Evolutionary conservation across 2,888 invertebrate genomes (phyloP).

Genomic region (Lamellibrachia satsuma): DNA sequence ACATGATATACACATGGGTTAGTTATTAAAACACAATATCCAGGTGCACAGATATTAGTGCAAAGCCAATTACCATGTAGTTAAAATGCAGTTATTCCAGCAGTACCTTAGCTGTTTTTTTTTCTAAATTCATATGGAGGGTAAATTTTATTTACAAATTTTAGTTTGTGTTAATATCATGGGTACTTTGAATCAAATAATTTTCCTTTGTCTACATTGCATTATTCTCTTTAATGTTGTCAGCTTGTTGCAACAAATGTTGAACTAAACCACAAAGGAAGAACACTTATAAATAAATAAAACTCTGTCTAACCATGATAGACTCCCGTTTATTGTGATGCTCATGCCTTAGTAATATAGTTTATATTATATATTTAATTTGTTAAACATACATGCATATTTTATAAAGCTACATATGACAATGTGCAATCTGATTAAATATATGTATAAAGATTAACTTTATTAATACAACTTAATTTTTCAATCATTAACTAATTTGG

Average conservation of each 20-base stretch:
- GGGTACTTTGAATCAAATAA: no score
- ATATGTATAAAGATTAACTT: neutral
- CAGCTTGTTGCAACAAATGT: no score
- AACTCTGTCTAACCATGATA: neutral
- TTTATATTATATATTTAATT: neutral
- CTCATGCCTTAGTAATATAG: neutral
- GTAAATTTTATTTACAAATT: neutral
- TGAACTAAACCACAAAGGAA: no score
- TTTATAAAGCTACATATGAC: neutral
- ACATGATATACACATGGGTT: neutral
- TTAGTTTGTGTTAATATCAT: no score
- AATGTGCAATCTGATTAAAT: neutral
- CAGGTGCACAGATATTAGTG: neutral
- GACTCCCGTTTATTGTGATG: neutral
- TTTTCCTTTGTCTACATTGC: no score
- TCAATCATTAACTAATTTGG: neutral
- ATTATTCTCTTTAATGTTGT: no score
- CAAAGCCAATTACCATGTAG: no score
- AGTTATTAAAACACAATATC: neutral
- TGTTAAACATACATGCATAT: neutral
- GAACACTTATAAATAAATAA: neutral
- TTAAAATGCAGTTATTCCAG: no score
- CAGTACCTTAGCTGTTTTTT: no score
- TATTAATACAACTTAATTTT: neutral
- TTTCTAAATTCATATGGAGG: neutral